Evolutionary conservation across 2,113 vertebrate species (phyloP).

Genomic region (Brachyhypopomus gauderio): DNA sequence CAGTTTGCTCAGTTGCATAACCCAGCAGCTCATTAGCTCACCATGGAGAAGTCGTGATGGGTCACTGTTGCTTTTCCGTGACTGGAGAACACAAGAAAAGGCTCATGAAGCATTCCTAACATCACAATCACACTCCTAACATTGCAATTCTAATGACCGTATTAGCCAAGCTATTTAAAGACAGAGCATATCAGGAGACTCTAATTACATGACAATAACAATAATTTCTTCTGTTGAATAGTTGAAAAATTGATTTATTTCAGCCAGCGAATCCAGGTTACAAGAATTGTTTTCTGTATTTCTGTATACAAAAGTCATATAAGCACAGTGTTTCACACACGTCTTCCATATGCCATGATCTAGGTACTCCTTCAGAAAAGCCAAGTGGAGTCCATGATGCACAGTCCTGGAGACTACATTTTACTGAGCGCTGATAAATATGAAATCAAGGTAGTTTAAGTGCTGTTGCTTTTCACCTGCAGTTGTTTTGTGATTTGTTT

Average conservation of each 20-base stretch:
- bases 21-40: not conserved
- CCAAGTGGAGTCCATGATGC: conserved; percentile 93
- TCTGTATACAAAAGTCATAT: not conserved
- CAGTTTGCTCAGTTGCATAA: not conserved
- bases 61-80: not conserved
- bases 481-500: not conserved
- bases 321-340: too few species aligned
- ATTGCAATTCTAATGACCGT: too few species aligned
- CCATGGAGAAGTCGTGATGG: not conserved
- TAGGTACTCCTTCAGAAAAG: conserved; percentile 95
- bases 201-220: too few species aligned
- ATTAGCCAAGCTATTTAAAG: too few species aligned
- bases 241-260: too few species aligned
- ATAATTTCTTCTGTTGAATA: too few species aligned
- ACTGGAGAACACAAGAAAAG: not conserved
- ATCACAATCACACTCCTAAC: too few species aligned
- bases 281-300: not conserved
- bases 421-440: conserved; percentile 97
- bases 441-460: conserved; percentile 91
- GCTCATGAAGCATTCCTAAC: not conserved
- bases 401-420: conserved; percentile 95
- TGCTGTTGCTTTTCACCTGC: not conserved
- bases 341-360: not conserved
- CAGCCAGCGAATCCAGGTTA: too few species aligned
- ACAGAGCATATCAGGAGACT: too few species aligned